Conservation (phyloP, 2,888 invertebrate species). For the Torymus auratus region DNA sequence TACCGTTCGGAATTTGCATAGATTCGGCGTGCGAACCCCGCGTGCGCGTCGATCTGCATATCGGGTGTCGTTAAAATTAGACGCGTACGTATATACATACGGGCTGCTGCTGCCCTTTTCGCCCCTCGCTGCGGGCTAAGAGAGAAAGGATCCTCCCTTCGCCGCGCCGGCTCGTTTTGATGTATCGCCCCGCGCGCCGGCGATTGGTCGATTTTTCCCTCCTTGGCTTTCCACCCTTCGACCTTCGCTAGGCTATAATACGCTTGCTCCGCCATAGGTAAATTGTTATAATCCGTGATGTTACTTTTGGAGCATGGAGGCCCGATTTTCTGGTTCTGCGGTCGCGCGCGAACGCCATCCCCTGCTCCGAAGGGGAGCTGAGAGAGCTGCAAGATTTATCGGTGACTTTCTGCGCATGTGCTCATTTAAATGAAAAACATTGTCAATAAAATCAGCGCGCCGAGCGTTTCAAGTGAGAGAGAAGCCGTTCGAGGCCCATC, state of each 20-base stretch:
- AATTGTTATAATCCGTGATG: slow-evolving; percentile 46
- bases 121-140: slow-evolving; percentile 52
- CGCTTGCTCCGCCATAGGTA: slow-evolving; percentile 35
- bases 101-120: slow-evolving; percentile 51
- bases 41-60: slow-evolving; percentile 72
- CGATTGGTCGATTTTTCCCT: slow-evolving; percentile 64
- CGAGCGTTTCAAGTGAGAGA: background rate
- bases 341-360: background rate
- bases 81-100: slow-evolving; percentile 63
- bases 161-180: slow-evolving; percentile 54
- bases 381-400: slow-evolving; percentile 45
- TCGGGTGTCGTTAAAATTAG: slow-evolving; percentile 76
- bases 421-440: slow-evolving; percentile 57
- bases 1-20: slow-evolving; percentile 71
- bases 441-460: slow-evolving; percentile 39
- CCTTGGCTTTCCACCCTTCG: slow-evolving; percentile 48
- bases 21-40: slow-evolving; percentile 64
- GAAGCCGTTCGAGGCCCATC: slow-evolving; percentile 1
- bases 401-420: background rate
- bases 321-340: slow-evolving; percentile 29
- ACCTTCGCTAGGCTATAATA: background rate
- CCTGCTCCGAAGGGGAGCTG: slow-evolving; percentile 6
- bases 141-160: slow-evolving; percentile 64
- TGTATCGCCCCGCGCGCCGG: slow-evolving; percentile 53
- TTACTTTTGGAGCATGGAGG: slow-evolving; percentile 14